These are phyloP conservation scores for Troides aeacus DNA, from an alignment of 2,888 invertebrate species.

Conservation along the genomic window DNA sequence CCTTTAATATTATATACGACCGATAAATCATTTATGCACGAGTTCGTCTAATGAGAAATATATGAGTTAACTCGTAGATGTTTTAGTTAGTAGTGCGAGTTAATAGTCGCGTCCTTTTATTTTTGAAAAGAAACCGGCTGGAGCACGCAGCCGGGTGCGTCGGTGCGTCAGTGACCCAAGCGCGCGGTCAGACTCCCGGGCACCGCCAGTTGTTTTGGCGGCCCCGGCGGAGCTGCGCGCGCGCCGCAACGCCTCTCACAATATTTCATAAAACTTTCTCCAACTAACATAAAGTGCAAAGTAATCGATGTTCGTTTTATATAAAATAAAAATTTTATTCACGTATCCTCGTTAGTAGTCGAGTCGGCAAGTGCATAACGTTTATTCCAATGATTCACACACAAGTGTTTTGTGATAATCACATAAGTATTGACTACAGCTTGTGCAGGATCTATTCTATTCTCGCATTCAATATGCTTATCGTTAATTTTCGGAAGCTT, in stretches of 20 bases:
- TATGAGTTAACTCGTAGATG: background rate
- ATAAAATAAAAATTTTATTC: background rate
- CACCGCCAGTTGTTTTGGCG: slow-evolving; percentile 72
- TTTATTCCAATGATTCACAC: slow-evolving; percentile 34
- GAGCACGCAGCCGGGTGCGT: slow-evolving; percentile 40
- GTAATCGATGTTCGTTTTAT: slow-evolving; percentile 29
- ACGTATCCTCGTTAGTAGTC: background rate
- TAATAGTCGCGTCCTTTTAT: slow-evolving; percentile 30
- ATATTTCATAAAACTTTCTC: slow-evolving; percentile 35
- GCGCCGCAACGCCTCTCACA: slow-evolving; percentile 42
- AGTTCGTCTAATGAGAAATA: background rate
- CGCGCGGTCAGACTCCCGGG: slow-evolving; percentile 60
- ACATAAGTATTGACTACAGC: slow-evolving; percentile 21
- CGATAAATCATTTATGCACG: background rate
- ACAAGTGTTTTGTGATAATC: slow-evolving; percentile 41
- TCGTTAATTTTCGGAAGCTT: slow-evolving; percentile 37
- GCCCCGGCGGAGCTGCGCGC: slow-evolving; percentile 56
- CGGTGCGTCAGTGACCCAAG: slow-evolving; percentile 54
- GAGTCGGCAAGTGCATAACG: slow-evolving; percentile 14
- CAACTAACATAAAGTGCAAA: slow-evolving; percentile 38
- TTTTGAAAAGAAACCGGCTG: slow-evolving; percentile 30
- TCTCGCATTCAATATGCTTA: slow-evolving; percentile 32
- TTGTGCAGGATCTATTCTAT: slow-evolving; percentile 43
- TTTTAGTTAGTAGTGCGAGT: slow-evolving; percentile 10
- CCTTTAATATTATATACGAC: no score